phyloP scores from a whole-genome alignment of 1,140 invertebrate genomes.

The Thaumatotibia leucotreta region DNA sequence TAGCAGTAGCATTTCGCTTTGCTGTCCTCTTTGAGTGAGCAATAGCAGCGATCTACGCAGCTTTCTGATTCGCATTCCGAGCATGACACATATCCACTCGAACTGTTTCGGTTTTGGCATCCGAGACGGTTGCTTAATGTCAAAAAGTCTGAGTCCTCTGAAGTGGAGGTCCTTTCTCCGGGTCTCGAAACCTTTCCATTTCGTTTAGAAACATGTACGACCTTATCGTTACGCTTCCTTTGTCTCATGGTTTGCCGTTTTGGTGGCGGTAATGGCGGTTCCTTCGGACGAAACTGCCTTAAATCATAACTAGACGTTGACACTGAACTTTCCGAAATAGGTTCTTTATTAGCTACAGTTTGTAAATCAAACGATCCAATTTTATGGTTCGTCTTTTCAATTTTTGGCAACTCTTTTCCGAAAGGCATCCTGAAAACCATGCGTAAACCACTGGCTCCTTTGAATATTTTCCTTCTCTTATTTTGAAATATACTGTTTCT shows the following conservation, averaged over 20 bases:
- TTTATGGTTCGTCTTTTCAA: slow-evolving; percentile 38
- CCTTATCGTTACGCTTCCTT: slow-evolving; percentile 67
- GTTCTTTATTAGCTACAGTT: slow-evolving; percentile 52
- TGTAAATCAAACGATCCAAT: slow-evolving; percentile 40
- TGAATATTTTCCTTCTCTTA: slow-evolving; percentile 75
- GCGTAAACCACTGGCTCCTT: slow-evolving; percentile 75
- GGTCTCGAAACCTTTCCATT: slow-evolving; percentile 58
- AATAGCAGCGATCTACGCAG: slow-evolving; percentile 86
- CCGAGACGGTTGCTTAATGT: slow-evolving; percentile 73
- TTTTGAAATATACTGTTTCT: slow-evolving; percentile 74
- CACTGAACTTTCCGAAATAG: slow-evolving; percentile 76
- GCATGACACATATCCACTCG: slow-evolving; percentile 88
- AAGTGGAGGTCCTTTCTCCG: slow-evolving; percentile 76
- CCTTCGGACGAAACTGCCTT: slow-evolving; percentile 77
- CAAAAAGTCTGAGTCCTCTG: slow-evolving; percentile 83
- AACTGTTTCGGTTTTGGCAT: slow-evolving; percentile 82
- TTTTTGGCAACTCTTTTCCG: slow-evolving; percentile 76
- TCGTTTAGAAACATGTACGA: slow-evolving; percentile 56
- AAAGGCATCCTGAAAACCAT: slow-evolving; percentile 75
- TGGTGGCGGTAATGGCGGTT: slow-evolving; percentile 56
- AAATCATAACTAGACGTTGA: slow-evolving; percentile 79
- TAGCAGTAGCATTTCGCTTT: slow-evolving; percentile 61
- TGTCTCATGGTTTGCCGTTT: slow-evolving; percentile 62
- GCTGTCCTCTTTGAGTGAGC: slow-evolving; percentile 74
- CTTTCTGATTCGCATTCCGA: slow-evolving; percentile 91